Evolutionary conservation across 2,888 invertebrate species (phyloP), one percentile per base, ranked within the genome.

Genomic region (Eustalomyia histrio): DNA sequence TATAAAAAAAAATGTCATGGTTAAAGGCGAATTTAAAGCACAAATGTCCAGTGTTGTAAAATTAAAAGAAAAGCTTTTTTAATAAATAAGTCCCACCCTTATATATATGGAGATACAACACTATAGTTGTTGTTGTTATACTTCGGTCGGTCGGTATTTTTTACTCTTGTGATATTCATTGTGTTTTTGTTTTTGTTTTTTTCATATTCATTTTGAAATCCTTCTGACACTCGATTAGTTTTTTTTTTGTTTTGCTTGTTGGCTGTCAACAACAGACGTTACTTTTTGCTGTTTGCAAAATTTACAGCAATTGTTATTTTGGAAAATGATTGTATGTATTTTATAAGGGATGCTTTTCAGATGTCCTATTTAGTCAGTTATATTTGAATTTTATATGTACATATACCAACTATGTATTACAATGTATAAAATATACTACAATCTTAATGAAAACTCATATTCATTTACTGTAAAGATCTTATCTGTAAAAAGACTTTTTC

Each of bases 161-260:
- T 39, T 39, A 12, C 12, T 18, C 39, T 58, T 74, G 68, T 69
- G 58, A 39, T 75, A 67, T 76, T 61, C 72, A 76, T 71, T 67
- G 80, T 61, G n/a, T 72, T 75, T 10, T n/a, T n/a, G n/a, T n/a
- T n/a, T n/a, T n/a, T n/a, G n/a, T n/a, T n/a, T n/a, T n/a, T 39
- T 71, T 61, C 71, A 71, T 24, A 61, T 80, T 29, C 29, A 75
- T 72, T 80, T 72, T 75, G 67, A 72, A 76, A 76, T 80, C 65
- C 72, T 80, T 80, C 55, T 80, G 80, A 80, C 80, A 80, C 71
- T 76, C 71, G 80, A 68, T 72, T 80, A 68, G 61, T 72, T 65
- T 75, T 67, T 39, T 39, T 4, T 4, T 39, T 39, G 39, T 75
- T 67, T 39, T 39, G 1, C 14, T 39, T 39, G 39, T 39, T 39